A percentile compares a stretch with the other conserved stretches of the same genome.
Evolutionary conservation across 2,888 invertebrate species (phyloP).

Genomic region (Athrips mouffetella): DNA sequence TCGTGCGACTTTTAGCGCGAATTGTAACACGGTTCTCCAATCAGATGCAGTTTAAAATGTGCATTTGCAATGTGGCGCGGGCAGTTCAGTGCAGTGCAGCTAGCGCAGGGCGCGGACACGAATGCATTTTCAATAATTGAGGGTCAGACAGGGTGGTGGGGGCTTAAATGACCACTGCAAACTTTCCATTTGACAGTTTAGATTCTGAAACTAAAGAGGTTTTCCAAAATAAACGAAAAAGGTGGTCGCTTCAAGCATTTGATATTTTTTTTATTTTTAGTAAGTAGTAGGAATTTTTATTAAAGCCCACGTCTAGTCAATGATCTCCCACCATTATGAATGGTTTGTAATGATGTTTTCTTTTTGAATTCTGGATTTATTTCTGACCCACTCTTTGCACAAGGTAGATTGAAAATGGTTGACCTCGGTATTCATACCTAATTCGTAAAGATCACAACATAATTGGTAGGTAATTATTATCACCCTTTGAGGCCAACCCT

Average conservation of each 20-base stretch:
- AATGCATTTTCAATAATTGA: slow-evolving; percentile 79
- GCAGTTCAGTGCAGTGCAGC: slow-evolving; percentile 36
- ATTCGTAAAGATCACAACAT: background rate
- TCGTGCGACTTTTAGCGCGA: slow-evolving; percentile 67
- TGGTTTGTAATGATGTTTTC: too few species aligned
- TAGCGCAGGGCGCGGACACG: slow-evolving; percentile 67
- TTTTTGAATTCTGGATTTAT: too few species aligned
- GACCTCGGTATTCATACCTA: too few species aligned
- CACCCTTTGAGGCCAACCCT: background rate
- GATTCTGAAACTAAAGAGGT: slow-evolving; percentile 35
- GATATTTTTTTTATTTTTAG: too few species aligned
- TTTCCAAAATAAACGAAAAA: background rate
- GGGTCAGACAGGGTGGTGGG: slow-evolving; percentile 74
- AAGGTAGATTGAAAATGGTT: too few species aligned
- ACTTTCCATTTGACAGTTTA: slow-evolving; percentile 53
- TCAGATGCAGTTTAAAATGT: slow-evolving; percentile 77
- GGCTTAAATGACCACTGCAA: slow-evolving; percentile 63
- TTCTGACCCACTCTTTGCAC: too few species aligned
- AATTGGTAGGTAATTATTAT: background rate
- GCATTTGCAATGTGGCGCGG: slow-evolving; percentile 73
- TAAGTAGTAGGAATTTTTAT: too few species aligned
- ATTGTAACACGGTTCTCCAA: slow-evolving; percentile 72
- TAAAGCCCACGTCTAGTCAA: too few species aligned
- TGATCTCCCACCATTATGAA: too few species aligned
- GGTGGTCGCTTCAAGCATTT: too few species aligned